Evolutionary conservation across 2,113 vertebrate species (phyloP).

Genomic region (Solea senegalensis): DNA sequence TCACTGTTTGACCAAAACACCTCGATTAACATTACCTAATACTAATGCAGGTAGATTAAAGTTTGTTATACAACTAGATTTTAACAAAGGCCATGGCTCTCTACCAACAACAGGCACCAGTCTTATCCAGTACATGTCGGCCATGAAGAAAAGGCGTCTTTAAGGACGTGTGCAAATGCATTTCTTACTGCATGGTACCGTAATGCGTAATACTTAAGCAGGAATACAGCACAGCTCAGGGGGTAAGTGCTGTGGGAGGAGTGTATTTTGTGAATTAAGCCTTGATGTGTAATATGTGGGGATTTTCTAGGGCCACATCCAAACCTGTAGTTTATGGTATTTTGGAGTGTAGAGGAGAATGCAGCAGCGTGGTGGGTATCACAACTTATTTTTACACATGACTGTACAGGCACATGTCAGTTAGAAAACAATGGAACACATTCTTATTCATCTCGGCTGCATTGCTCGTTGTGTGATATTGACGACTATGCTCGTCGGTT

Average conservation of each 20-base stretch:
- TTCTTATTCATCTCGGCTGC: no score
- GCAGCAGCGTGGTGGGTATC: background rate
- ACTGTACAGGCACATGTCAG: constrained; percentile 1
- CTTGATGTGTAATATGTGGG: constrained; percentile 21
- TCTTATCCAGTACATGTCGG: constrained; percentile 18
- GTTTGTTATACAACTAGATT: background rate
- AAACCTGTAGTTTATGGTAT: no score
- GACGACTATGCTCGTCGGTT: no score
- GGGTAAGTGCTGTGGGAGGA: constrained; percentile 31
- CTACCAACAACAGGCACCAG: background rate
- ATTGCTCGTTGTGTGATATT: background rate
- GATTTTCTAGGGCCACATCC: constrained; percentile 27
- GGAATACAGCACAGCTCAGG: constrained; percentile 24
- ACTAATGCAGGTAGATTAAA: background rate
- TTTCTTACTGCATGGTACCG: constrained; percentile 14
- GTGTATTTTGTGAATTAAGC: constrained; percentile 31
- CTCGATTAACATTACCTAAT: background rate
- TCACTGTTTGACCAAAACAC: background rate
- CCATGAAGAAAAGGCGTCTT: constrained; percentile 8
- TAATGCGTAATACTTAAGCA: constrained; percentile 27
- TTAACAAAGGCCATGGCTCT: background rate
- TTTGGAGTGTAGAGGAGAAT: background rate
- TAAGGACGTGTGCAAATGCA: constrained; percentile 25
- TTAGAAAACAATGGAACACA: background rate
- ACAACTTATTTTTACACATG: constrained; percentile 6